Evolutionary conservation across 2,113 vertebrate genomes (phyloP).

Genomic region (Lucifuga dentata): DNA sequence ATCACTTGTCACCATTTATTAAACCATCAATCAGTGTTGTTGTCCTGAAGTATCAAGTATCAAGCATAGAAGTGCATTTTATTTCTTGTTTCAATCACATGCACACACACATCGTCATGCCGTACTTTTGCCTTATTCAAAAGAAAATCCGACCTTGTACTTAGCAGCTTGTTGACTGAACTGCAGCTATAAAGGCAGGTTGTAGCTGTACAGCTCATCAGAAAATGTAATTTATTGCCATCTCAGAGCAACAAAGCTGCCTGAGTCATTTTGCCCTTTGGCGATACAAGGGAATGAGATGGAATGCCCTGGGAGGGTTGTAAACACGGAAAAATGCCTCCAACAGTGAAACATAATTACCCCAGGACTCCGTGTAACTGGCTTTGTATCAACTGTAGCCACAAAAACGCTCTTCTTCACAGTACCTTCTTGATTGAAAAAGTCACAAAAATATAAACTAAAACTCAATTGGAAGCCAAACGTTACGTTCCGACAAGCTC

Average conservation of each 20-base stretch:
- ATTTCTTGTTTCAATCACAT: slow-evolving; percentile 43
- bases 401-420: slow-evolving; percentile 32
- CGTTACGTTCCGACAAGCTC: slow-evolving; percentile 13
- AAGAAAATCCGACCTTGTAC: slow-evolving; percentile 9
- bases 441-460: slow-evolving; percentile 20
- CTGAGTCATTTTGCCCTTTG: slow-evolving; percentile 21
- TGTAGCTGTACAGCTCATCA: slow-evolving; percentile 44
- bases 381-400: slow-evolving; percentile 15
- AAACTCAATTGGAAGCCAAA: slow-evolving; percentile 28
- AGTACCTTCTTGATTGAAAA: slow-evolving; percentile 29
- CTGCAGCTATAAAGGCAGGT: slow-evolving; percentile 27
- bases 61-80: slow-evolving; percentile 5
- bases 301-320: slow-evolving; percentile 25
- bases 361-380: slow-evolving; percentile 2
- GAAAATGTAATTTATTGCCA: slow-evolving; percentile 40
- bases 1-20: neutral
- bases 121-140: slow-evolving; percentile 89
- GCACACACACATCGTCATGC: slow-evolving; percentile 64
- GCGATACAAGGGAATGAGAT: slow-evolving; percentile 39
- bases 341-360: slow-evolving; percentile 49
- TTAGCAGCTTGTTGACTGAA: slow-evolving; percentile 7
- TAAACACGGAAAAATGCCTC: slow-evolving; percentile 53
- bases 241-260: slow-evolving; percentile 32
- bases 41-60: slow-evolving; percentile 67
- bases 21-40: slow-evolving; percentile 19